Evolutionary conservation across 92 coral and sea anemone species (phyloP).

Genomic region (Epizoanthus illoricatus): DNA sequence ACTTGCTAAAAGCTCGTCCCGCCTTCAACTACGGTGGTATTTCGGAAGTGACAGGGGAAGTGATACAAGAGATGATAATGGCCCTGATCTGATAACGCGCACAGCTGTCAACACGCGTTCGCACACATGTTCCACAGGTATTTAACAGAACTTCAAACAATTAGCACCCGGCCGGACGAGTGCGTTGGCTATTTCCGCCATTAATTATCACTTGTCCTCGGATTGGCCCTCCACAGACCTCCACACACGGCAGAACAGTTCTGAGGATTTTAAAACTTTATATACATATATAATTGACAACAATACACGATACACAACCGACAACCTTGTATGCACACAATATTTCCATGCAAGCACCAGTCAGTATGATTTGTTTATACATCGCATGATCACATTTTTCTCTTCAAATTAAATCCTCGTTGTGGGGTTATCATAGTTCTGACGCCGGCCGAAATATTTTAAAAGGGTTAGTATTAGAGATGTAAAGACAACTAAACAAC

Average conservation of each 20-base stretch:
- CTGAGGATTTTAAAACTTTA: too few relatives aligned
- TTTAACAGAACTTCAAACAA: conserved; percentile 8
- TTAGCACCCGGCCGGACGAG: conserved; percentile 23
- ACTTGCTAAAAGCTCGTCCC: neutral
- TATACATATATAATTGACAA: too few relatives aligned
- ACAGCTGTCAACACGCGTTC: conserved; percentile 10
- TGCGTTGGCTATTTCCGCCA: neutral
- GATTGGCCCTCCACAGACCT: neutral
- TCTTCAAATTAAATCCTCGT: too few relatives aligned
- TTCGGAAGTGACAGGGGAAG: neutral
- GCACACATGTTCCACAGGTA: conserved; percentile 7
- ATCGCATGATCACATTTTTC: too few relatives aligned
- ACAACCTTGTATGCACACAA: too few relatives aligned
- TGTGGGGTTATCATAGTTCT: too few relatives aligned
- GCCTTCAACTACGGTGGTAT: neutral
- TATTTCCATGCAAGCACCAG: too few relatives aligned
- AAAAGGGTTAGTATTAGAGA: too few relatives aligned
- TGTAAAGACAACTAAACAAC: too few relatives aligned
- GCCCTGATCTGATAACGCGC: neutral
- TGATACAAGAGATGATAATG: neutral
- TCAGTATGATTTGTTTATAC: too few relatives aligned
- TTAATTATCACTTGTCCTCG: conserved; percentile 7
- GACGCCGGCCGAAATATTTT: too few relatives aligned
- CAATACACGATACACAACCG: too few relatives aligned
- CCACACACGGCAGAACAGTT: neutral